phyloP scores from a whole-genome alignment of 2,797 vertebrate genomes.

The Gorsachius magnificus region DNA sequence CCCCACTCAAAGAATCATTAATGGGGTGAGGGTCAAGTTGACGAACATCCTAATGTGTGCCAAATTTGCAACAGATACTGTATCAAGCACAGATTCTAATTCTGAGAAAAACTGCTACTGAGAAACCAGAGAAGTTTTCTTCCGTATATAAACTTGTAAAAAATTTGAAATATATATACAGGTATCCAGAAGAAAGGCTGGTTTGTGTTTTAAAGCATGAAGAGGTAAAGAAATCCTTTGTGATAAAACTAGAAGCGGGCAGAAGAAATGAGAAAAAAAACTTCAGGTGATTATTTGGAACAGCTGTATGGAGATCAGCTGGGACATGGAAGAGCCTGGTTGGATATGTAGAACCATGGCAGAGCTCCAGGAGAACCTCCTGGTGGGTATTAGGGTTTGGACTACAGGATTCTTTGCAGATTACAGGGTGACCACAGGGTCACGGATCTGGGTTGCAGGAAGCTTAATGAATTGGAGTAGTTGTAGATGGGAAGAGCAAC shows the following conservation, averaged over 20 bases:
- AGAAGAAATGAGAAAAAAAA: neutral
- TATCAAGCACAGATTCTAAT: neutral
- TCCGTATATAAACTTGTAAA: neutral
- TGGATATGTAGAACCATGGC: neutral
- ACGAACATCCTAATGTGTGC: neutral
- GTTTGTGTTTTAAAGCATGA: neutral
- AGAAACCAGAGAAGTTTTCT: neutral
- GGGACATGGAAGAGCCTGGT: neutral
- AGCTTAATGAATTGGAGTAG: neutral
- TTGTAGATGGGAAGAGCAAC: neutral
- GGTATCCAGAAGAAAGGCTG: neutral
- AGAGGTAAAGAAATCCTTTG: neutral
- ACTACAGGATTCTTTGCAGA: neutral
- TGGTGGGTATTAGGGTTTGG: neutral
- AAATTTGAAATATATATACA: neutral
- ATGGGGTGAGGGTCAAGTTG: neutral
- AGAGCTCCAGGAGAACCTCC: neutral
- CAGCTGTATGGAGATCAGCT: neutral
- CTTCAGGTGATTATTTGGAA: neutral
- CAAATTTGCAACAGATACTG: neutral
- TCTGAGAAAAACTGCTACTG: neutral
- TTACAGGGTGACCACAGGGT: neutral
- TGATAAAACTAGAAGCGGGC: neutral
- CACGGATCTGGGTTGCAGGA: neutral
- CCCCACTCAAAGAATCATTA: neutral